A percentile compares a stretch with the other conserved stretches of the same genome.
These are phyloP conservation scores for Onchidella celtica DNA, from an alignment of 2,888 invertebrate genomes.

Conservation along the genomic window DNA sequence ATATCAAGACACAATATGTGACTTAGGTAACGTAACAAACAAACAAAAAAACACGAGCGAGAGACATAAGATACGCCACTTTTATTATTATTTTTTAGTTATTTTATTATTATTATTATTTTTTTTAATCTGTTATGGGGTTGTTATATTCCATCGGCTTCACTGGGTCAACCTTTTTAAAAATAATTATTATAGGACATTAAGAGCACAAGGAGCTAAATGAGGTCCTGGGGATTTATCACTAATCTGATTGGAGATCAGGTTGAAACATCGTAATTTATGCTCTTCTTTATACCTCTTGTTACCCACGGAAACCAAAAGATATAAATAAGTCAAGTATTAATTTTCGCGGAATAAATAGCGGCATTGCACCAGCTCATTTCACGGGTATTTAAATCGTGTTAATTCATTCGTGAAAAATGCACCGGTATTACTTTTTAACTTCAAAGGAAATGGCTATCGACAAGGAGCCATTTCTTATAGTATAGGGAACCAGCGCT, in stretches of 20 bases:
- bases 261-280: background rate
- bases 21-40: too few relatives aligned
- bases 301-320: background rate
- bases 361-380: slow-evolving; percentile 22
- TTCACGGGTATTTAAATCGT: slow-evolving; percentile 33
- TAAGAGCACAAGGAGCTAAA: background rate
- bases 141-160: background rate
- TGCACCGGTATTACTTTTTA: slow-evolving; percentile 39
- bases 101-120: too few relatives aligned
- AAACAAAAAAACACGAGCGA: too few relatives aligned
- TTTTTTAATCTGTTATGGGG: too few relatives aligned
- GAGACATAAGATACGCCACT: too few relatives aligned
- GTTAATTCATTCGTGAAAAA: slow-evolving; percentile 25
- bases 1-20: too few relatives aligned
- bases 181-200: background rate
- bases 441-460: slow-evolving; percentile 38
- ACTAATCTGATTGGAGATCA: background rate
- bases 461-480: slow-evolving; percentile 32
- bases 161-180: background rate
- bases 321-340: slow-evolving; percentile 37
- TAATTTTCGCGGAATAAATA: slow-evolving; percentile 26
- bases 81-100: too few relatives aligned
- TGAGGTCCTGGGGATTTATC: background rate
- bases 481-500: slow-evolving; percentile 6
- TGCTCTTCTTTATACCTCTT: background rate